Evolutionary conservation across 2,113 vertebrate species (phyloP), one percentile per base, ranked within the genome.

Genomic region (Lagopus muta): DNA sequence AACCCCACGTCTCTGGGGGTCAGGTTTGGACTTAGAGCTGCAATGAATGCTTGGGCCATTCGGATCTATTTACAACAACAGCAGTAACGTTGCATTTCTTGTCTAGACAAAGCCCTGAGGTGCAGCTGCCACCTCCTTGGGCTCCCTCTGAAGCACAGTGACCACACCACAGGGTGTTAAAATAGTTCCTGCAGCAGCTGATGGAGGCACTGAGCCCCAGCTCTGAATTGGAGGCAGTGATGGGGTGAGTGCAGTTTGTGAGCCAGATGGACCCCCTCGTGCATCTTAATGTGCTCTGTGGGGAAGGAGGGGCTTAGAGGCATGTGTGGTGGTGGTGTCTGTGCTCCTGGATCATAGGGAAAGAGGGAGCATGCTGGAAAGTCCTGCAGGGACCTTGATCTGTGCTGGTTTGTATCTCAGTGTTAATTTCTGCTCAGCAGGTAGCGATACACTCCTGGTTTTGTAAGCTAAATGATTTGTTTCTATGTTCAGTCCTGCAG

Each of bases 221-320:
- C 27, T 54, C 27, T 28, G 52, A 28, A 54, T 10, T 54, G 52
- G 52, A 32, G 62, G 32, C 17, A 12, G n/a, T 40, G 36, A 17
- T 2, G 2, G 55, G 8, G 36, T 1, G 2, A 60, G 13, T 2
- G 2, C 5, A 7, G 28, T 36, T 42, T 22, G 13, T 36, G 19
- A 11, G 62, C 55, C 55, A 18, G 7, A 4, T 7, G 4, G 5
- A 60, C 9, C 27, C 1, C 2, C 52, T 25, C 10, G 1, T 3
- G 6, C 5, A 6, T 8, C 40, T 21, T 6, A 0, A 1, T 3
- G 67, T 17, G 3, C 57, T 58, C 16, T 34, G 28, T 30, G 36
- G 16, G 55, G 40, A 16, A 18, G 24, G 52, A 34, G 19, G 52
- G 43, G 20, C 13, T 17, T 3, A 3, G 47, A 22, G 28, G 1